Evolutionary conservation across 2,113 vertebrate genomes (phyloP).

Genomic region (Ctenodactylus gundi): DNA sequence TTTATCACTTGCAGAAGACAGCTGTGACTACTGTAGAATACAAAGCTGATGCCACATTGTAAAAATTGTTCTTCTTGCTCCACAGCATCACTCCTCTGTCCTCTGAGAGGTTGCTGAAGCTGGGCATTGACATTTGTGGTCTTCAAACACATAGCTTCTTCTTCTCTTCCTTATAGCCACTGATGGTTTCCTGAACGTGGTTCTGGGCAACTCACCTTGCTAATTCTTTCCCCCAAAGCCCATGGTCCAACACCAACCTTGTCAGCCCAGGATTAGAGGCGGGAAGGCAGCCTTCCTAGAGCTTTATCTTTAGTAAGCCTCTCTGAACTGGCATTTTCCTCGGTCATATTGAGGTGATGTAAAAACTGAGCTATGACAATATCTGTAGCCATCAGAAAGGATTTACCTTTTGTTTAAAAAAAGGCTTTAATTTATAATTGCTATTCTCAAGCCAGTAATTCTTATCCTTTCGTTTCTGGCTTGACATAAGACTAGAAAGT

Average conservation of each 20-base stretch:
- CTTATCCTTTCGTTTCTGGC: constrained; percentile 10
- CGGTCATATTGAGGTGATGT: neutral
- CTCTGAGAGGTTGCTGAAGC: neutral
- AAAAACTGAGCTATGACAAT: neutral
- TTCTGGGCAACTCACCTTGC: neutral
- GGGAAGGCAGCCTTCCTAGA: neutral
- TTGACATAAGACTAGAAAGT: neutral
- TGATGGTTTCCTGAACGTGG: neutral
- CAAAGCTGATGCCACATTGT: neutral
- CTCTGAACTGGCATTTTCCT: neutral
- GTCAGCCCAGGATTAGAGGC: neutral
- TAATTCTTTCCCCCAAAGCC: neutral
- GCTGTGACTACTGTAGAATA: neutral
- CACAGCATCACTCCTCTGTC: neutral
- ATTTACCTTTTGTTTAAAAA: constrained; percentile 8
- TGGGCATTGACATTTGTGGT: neutral
- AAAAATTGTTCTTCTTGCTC: neutral
- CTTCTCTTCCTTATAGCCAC: neutral
- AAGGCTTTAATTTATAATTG: constrained; percentile 26
- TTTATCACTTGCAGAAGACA: neutral
- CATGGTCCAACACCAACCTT: neutral
- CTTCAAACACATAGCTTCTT: neutral
- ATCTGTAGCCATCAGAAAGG: neutral
- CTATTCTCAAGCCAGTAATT: neutral
- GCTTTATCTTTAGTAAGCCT: neutral